These are phyloP conservation scores for Pygoscelis antarcticus DNA, from an alignment of 2,113 vertebrate genomes.

Conservation along the genomic window DNA sequence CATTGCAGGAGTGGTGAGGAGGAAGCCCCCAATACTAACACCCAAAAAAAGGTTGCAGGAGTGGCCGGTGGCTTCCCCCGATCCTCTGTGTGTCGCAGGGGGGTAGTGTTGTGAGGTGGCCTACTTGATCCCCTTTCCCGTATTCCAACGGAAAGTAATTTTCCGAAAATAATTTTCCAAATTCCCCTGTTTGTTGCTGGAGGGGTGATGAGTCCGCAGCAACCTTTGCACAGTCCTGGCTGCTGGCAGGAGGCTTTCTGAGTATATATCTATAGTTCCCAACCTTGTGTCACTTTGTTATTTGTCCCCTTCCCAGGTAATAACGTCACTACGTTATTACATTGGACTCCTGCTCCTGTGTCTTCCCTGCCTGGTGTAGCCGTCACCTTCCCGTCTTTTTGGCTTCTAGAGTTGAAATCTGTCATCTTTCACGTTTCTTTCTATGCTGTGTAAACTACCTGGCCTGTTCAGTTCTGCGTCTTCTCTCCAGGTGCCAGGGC, in stretches of 20 bases:
- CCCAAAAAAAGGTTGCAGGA: not conserved
- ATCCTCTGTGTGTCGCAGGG: not conserved
- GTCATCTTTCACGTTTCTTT: not conserved
- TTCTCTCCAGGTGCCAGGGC: conserved; percentile 87
- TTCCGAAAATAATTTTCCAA: not conserved
- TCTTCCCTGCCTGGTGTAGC: not conserved
- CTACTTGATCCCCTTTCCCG: accelerated
- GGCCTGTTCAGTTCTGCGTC: not conserved
- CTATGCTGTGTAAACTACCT: not conserved
- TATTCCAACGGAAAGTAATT: accelerated
- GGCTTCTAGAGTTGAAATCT: not conserved
- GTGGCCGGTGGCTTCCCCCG: not conserved
- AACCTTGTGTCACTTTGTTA: not conserved
- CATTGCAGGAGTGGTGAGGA: conserved; percentile 94
- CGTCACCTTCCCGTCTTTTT: not conserved
- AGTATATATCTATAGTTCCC: not conserved
- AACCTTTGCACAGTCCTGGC: not conserved
- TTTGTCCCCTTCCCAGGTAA: not conserved
- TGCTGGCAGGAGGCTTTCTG: not conserved
- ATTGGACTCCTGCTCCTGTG: not conserved
- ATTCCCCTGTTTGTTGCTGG: not conserved
- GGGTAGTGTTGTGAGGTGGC: not conserved
- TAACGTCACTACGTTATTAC: not conserved
- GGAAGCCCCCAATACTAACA: not conserved
- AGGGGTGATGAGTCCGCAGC: accelerated